Percentiles rank a stretch among this genome's conserved stretches.
Evolutionary conservation across 1,140 invertebrate species (phyloP).

Genomic region (Chironomus tepperi): DNA sequence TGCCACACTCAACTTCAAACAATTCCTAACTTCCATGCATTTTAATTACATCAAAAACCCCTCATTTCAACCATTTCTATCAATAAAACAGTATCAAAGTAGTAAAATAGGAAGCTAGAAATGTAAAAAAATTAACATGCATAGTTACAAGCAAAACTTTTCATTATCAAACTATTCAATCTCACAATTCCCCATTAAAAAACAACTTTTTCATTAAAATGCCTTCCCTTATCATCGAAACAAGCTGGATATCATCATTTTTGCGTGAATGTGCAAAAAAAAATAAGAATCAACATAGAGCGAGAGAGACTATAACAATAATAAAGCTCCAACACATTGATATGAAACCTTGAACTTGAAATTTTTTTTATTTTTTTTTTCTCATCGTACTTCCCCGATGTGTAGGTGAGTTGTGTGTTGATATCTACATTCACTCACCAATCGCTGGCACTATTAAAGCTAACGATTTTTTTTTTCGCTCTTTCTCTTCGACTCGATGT

Average conservation of each 20-base stretch:
- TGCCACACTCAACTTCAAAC: too few species aligned
- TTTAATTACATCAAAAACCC: too few species aligned
- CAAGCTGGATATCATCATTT: background rate
- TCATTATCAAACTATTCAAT: too few species aligned
- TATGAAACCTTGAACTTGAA: background rate
- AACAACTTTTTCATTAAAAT: too few species aligned
- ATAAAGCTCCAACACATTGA: background rate
- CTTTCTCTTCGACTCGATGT: background rate
- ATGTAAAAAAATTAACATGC: too few species aligned
- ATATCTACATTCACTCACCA: background rate
- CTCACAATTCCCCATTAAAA: too few species aligned
- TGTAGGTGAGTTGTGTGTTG: background rate
- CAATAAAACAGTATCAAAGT: too few species aligned
- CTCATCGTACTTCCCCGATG: background rate
- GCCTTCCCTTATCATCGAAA: too few species aligned
- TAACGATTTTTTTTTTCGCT: background rate
- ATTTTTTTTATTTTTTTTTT: background rate
- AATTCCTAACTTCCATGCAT: too few species aligned
- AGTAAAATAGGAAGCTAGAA: too few species aligned
- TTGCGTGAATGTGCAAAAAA: background rate
- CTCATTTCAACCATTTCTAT: too few species aligned
- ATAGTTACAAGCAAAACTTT: too few species aligned
- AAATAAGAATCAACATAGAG: background rate
- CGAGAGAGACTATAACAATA: background rate
- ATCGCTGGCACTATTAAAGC: background rate